Evolutionary conservation across 2,797 vertebrate species (phyloP).

Genomic region (Lycodopsis pacificus): DNA sequence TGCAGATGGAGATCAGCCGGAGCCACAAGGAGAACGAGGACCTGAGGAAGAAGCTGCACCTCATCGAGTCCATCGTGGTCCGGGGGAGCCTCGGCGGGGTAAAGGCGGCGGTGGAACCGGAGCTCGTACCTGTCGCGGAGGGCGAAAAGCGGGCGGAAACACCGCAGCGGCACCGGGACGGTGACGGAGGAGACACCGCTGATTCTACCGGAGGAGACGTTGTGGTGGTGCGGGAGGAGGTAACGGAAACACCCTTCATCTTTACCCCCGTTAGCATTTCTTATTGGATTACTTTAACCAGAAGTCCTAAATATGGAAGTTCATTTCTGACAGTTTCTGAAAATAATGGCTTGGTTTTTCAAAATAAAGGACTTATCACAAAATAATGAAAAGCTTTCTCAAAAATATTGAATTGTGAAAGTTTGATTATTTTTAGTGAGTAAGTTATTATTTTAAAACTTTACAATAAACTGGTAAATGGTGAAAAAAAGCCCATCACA

Average conservation of each 20-base stretch:
- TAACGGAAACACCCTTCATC: no score
- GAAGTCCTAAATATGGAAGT: no score
- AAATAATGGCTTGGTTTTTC: no score
- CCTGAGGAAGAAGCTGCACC: slow-evolving; percentile 75
- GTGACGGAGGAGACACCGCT: slow-evolving; percentile 4
- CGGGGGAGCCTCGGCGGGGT: slow-evolving; percentile 30
- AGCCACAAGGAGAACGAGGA: slow-evolving; percentile 74
- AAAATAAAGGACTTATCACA: no score
- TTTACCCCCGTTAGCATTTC: background rate
- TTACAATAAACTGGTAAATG: no score
- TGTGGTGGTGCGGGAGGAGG: slow-evolving; percentile 35
- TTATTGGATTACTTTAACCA: no score
- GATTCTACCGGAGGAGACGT: slow-evolving; percentile 6
- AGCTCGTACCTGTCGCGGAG: background rate
- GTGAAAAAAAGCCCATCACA: no score
- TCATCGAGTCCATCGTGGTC: slow-evolving; percentile 76
- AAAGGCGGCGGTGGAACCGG: background rate
- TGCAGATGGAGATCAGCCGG: slow-evolving; percentile 72
- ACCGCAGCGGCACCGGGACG: slow-evolving; percentile 26
- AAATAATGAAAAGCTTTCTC: no score
- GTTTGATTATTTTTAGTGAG: no score
- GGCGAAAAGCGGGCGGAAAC: background rate
- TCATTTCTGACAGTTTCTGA: no score
- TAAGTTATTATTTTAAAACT: background rate
- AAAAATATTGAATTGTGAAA: no score